Conservation (phyloP, 2,113 vertebrate genomes). For the Eulemur rufifrons region DNA sequence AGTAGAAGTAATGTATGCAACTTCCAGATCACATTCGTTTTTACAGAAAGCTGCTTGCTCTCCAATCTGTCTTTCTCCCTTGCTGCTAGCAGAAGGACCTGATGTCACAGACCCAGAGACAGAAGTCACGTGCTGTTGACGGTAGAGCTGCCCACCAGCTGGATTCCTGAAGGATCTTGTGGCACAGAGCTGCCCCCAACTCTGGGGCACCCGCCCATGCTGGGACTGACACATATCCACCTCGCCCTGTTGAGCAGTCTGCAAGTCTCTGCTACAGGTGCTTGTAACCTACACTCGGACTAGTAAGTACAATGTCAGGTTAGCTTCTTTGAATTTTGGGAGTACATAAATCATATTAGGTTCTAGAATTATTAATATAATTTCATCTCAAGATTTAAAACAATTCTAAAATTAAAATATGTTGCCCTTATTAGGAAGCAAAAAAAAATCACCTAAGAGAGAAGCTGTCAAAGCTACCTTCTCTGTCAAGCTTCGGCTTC, state of each 20-base stretch:
- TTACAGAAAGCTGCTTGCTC: neutral
- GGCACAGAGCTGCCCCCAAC: neutral
- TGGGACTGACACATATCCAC: neutral
- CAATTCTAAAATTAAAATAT: conserved; percentile 46
- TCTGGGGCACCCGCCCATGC: neutral
- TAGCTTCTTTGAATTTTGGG: neutral
- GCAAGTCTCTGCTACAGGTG: neutral
- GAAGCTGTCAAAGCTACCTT: neutral
- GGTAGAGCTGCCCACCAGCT: neutral
- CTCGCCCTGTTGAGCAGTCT: neutral
- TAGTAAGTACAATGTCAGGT: no score
- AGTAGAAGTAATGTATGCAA: neutral
- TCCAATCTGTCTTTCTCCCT: neutral
- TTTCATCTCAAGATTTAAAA: conserved; percentile 36
- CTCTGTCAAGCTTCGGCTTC: neutral
- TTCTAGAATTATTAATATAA: neutral
- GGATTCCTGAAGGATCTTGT: neutral
- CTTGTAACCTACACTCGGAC: neutral
- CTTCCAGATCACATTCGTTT: neutral
- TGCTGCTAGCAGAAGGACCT: neutral
- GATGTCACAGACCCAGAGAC: neutral
- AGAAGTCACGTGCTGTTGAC: neutral
- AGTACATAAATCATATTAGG: neutral
- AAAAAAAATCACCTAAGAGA: neutral
- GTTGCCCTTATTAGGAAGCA: neutral